Base-by-base conservation (phyloP, 1,140 invertebrate species). In the Wiebesia pumilae region DNA sequence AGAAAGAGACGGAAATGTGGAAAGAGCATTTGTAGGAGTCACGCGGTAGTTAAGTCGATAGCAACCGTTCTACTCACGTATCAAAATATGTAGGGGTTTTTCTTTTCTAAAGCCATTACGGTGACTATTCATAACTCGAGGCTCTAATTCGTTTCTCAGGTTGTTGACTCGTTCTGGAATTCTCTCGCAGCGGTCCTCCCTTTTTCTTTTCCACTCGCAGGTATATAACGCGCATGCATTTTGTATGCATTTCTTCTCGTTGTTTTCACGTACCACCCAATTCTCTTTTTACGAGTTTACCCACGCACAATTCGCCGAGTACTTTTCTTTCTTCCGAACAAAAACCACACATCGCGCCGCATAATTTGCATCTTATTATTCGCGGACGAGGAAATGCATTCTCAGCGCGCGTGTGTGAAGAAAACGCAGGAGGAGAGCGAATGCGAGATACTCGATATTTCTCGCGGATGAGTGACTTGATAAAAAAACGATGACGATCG, bases 121-220 rank as follows among this genome's bases (percentile, higher is more conserved):
- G 21, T 27, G 58, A 14, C 21, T 62, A 62, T 27, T 62, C 58
- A 62, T 62, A 3, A 27, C 0, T 14, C 27, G 27, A 10, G 24
- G 58, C 24, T 62, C 51, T 62, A 40, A 67, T 67, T 33, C 21
- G 14, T 35, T 78, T 27, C 30, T 79, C 47, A 27, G 77, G 77
- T 54, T 79, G 77, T 79, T 79, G 77, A 79, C 77, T 79, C 47
- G 0, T 54, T 79, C 47, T 21, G 12, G 30, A 79, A 79, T 54
- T 30, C n/a, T 33, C n/a, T 10, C 19, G 27, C 24, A 79, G 10
- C 24, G 21, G 12, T n/a, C 35, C 73, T 75, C 19, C 4, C 33
- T 38, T 71, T 71, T 71, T 38, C 69, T 33, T 16, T 71, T 14
- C 6, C 12, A 3, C 35, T 38, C 35, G 1, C 47, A 33, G 51